Percentiles rank a stretch among this genome's conserved stretches.
phyloP scores from a whole-genome alignment of 2,797 vertebrate genomes.

The Nyctibius grandis region DNA sequence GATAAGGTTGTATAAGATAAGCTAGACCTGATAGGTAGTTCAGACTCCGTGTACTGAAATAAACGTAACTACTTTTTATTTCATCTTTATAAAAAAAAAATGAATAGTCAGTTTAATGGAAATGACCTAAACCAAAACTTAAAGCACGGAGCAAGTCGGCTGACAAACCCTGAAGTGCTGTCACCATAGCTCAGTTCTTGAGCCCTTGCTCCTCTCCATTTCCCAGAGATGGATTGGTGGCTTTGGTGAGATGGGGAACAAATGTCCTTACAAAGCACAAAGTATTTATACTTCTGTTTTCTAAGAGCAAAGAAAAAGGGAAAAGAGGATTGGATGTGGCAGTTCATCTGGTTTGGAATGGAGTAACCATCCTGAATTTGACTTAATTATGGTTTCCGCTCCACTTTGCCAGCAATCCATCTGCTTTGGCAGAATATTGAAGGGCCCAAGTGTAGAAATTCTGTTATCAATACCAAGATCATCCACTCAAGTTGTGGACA shows the following conservation, averaged over 20 bases:
- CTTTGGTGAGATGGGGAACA: neutral
- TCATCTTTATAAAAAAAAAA: neutral
- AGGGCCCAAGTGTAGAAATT: neutral
- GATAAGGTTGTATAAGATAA: no score
- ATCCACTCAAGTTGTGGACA: neutral
- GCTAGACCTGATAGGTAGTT: neutral
- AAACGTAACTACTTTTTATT: fast-evolving
- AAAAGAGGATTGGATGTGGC: neutral
- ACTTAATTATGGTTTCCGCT: fast-evolving
- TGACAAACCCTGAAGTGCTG: no score
- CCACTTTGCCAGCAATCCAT: no score
- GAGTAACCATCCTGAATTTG: neutral
- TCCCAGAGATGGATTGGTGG: neutral
- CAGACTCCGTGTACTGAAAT: neutral
- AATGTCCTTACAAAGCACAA: fast-evolving
- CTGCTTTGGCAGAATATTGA: neutral
- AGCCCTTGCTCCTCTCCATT: neutral
- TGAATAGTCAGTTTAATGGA: neutral
- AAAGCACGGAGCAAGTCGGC: no score
- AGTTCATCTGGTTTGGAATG: neutral
- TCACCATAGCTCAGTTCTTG: no score
- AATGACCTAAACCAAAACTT: neutral
- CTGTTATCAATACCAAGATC: neutral
- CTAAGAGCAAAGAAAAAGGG: neutral
- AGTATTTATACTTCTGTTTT: neutral